phyloP scores from a whole-genome alignment of 2,888 invertebrate species.

The Siphlonurus alternatus region DNA sequence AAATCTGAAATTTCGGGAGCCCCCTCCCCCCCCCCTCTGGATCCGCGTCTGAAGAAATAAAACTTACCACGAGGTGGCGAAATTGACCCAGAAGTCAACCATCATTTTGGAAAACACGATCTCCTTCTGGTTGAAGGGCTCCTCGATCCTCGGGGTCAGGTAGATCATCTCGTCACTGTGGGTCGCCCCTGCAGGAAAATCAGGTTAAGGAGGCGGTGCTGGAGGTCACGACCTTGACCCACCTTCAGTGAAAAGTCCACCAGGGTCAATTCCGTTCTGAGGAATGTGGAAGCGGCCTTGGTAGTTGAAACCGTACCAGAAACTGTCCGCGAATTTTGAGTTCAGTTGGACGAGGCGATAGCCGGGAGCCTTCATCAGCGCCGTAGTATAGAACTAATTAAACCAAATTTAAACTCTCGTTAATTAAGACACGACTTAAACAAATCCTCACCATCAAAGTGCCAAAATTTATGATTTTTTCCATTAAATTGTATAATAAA shows the following conservation, averaged over 20 bases:
- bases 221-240: neutral
- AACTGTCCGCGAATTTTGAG: conserved; percentile 19
- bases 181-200: conserved; percentile 27
- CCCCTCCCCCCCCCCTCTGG: too few relatives aligned
- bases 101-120: conserved; percentile 26
- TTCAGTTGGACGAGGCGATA: neutral
- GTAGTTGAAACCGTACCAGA: conserved; percentile 33
- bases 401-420: too few relatives aligned
- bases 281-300: neutral
- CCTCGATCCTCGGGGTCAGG: conserved; percentile 17
- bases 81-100: conserved; percentile 29
- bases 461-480: too few relatives aligned
- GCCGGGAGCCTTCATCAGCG: neutral
- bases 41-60: too few relatives aligned
- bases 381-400: neutral
- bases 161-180: conserved; percentile 43
- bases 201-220: too few relatives aligned
- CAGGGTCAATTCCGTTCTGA: neutral
- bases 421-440: too few relatives aligned
- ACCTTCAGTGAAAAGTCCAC: neutral
- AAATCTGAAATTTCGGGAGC: too few relatives aligned
- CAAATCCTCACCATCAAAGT: too few relatives aligned
- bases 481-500: too few relatives aligned
- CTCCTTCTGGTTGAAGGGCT: conserved; percentile 21
- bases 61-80: conserved; percentile 24